Evolutionary conservation across 2,797 vertebrate species (phyloP).

Genomic region (Microctenopoma lineatum): DNA sequence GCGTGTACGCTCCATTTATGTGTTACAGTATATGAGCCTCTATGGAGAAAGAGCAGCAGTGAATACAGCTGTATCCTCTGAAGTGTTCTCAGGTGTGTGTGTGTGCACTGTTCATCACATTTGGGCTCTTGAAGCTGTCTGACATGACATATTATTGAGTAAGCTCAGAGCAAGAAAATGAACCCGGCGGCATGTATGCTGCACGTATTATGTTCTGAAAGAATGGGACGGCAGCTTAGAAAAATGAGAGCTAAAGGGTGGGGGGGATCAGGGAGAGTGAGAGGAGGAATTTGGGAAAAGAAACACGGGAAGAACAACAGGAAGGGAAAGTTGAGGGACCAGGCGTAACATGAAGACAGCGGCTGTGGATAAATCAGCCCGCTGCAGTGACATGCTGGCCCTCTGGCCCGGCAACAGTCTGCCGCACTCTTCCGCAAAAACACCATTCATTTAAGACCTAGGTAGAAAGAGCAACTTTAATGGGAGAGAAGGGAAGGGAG

Average conservation of each 20-base stretch:
- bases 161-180: slow-evolving; percentile 50
- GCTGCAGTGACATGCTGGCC: slow-evolving; percentile 73
- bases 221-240: slow-evolving; percentile 54
- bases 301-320: slow-evolving; percentile 87
- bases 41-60: slow-evolving; percentile 33
- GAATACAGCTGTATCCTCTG: slow-evolving; percentile 49
- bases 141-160: slow-evolving; percentile 42
- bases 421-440: slow-evolving; percentile 82
- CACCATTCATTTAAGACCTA: slow-evolving; percentile 75
- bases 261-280: slow-evolving; percentile 57
- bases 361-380: slow-evolving; percentile 83
- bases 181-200: slow-evolving; percentile 54
- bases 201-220: slow-evolving; percentile 63
- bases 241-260: slow-evolving; percentile 55
- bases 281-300: slow-evolving; percentile 78
- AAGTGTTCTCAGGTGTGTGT: slow-evolving; percentile 50
- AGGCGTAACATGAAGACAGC: slow-evolving; percentile 84
- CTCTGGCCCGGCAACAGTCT: slow-evolving; percentile 65
- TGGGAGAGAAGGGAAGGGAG: slow-evolving; percentile 25
- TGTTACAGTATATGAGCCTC: slow-evolving; percentile 4
- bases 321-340: slow-evolving; percentile 83
- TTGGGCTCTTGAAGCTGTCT: slow-evolving; percentile 19
- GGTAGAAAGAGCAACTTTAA: slow-evolving; percentile 56
- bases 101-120: slow-evolving; percentile 35
- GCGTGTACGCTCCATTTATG: slow-evolving; percentile 27